Evolutionary conservation across 2,888 invertebrate genomes (phyloP).

Genomic region (Lithophane socia): DNA sequence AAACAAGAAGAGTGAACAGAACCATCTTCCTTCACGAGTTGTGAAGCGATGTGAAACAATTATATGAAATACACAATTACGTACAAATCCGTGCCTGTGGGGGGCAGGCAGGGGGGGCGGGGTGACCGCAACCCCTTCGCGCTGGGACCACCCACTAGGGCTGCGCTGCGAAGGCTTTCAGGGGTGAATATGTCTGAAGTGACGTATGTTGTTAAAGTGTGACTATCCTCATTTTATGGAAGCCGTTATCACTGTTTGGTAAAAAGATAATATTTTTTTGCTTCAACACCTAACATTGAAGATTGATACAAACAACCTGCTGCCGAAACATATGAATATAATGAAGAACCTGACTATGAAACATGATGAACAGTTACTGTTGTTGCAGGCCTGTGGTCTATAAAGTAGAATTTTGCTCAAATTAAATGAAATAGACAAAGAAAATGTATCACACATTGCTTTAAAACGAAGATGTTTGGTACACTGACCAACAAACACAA

Average conservation of each 20-base stretch:
- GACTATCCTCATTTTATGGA: background rate
- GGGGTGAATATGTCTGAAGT: constrained; percentile 13
- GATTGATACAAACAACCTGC: background rate
- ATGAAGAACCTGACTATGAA: background rate
- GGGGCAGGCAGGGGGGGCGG: constrained; percentile 52
- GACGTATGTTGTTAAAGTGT: constrained; percentile 16
- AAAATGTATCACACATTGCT: background rate
- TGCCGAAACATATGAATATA: background rate
- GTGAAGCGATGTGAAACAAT: constrained; percentile 75
- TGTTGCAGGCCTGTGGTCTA: background rate
- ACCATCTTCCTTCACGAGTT: constrained; percentile 51
- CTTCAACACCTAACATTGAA: background rate
- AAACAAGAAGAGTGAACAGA: constrained; percentile 37
- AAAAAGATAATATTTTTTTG: background rate
- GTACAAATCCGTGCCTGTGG: constrained; percentile 68
- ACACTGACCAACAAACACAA: too few species aligned
- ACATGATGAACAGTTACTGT: too few species aligned
- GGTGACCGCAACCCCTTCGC: constrained; percentile 68
- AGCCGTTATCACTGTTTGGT: background rate
- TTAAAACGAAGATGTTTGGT: too few species aligned
- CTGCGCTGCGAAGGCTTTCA: constrained; percentile 42
- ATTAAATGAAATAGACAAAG: background rate
- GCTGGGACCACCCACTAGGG: constrained; percentile 62
- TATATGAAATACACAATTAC: constrained; percentile 72
- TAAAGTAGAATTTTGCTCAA: background rate